phyloP scores from a whole-genome alignment of 2,113 vertebrate species.

The Elephantulus edwardii region DNA sequence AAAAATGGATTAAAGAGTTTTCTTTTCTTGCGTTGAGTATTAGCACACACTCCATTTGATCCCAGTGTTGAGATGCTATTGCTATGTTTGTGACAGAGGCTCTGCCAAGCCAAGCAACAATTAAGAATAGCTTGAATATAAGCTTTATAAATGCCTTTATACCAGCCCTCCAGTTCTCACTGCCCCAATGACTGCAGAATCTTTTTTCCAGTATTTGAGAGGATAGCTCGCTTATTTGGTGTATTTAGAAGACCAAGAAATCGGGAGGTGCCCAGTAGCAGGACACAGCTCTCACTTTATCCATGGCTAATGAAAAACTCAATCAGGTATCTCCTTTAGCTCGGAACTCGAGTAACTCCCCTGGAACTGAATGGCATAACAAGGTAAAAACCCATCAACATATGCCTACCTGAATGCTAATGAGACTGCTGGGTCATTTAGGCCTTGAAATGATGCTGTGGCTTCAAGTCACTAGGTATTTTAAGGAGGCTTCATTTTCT shows the following conservation, averaged over 20 bases:
- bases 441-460: slow-evolving; percentile 56
- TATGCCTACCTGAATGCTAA: slow-evolving; percentile 51
- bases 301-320: slow-evolving; percentile 70
- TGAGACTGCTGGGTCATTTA: slow-evolving; percentile 61
- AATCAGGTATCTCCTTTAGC: slow-evolving; percentile 55
- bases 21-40: slow-evolving; percentile 77
- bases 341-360: slow-evolving; percentile 48
- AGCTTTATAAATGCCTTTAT: slow-evolving; percentile 74
- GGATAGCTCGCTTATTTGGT: background rate
- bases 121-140: slow-evolving; percentile 75
- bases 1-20: slow-evolving; percentile 74
- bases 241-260: slow-evolving; percentile 60
- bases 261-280: slow-evolving; percentile 58
- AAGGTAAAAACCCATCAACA: slow-evolving; percentile 46
- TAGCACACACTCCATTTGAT: slow-evolving; percentile 70
- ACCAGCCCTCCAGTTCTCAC: slow-evolving; percentile 54
- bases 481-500: slow-evolving; percentile 23
- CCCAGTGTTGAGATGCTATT: slow-evolving; percentile 72
- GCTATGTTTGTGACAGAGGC: slow-evolving; percentile 68
- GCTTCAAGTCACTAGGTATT: slow-evolving; percentile 52
- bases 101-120: slow-evolving; percentile 77
- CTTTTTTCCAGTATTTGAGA: slow-evolving; percentile 73
- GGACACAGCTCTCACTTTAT: slow-evolving; percentile 67
- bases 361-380: slow-evolving; percentile 33
- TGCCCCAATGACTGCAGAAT: slow-evolving; percentile 54